phyloP scores from a whole-genome alignment of 2,797 vertebrate genomes.

The Lophius americanus region DNA sequence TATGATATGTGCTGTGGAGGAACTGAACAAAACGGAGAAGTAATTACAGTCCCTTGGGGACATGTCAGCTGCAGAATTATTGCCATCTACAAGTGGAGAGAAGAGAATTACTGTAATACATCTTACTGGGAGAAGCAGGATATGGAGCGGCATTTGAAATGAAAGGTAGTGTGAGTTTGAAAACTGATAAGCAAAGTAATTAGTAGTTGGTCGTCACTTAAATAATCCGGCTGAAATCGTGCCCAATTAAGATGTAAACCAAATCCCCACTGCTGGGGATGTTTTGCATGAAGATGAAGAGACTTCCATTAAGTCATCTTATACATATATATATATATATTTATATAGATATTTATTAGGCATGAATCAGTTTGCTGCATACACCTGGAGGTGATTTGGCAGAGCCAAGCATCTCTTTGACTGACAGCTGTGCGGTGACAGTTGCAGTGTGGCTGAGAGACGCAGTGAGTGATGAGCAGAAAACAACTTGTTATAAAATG shows the following conservation, averaged over 20 bases:
- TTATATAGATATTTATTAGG: not conserved
- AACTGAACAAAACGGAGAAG: constrained; percentile 69
- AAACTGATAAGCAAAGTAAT: constrained; percentile 54
- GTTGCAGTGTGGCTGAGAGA: constrained; percentile 30
- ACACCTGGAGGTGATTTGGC: not conserved
- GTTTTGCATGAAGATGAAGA: not conserved
- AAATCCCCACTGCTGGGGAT: not conserved
- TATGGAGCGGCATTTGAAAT: constrained; percentile 47
- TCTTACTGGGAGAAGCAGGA: constrained; percentile 38
- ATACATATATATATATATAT: too few species aligned
- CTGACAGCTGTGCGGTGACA: constrained; percentile 41
- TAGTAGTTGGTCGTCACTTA: constrained; percentile 31
- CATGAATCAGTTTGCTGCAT: not conserved
- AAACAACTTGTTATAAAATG: constrained; percentile 37
- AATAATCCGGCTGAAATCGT: constrained; percentile 36
- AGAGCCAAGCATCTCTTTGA: constrained; percentile 10
- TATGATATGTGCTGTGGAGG: constrained; percentile 60
- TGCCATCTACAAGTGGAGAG: constrained; percentile 63
- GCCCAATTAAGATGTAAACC: constrained; percentile 9
- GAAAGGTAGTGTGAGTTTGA: constrained; percentile 55
- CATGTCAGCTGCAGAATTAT: constrained; percentile 64
- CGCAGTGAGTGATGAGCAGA: constrained; percentile 37
- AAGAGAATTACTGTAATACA: constrained; percentile 64
- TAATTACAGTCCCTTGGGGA: constrained; percentile 72
- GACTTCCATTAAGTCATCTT: too few species aligned